phyloP scores from a whole-genome alignment of 1,140 invertebrate species.

The Microvelia longipes region DNA sequence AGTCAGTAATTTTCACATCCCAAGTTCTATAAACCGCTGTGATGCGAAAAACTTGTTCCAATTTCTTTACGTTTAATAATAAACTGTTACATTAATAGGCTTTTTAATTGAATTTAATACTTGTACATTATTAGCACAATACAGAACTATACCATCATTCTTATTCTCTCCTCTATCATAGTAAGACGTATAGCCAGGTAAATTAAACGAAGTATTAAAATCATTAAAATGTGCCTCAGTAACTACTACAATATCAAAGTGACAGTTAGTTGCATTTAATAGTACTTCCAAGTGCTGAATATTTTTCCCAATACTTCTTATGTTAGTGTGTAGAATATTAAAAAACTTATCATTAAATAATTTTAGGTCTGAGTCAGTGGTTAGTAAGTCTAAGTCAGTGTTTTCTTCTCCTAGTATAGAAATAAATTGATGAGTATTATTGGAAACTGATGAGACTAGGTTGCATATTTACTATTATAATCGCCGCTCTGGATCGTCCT shows the following conservation, averaged over 20 bases:
- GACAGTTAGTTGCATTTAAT: background rate
- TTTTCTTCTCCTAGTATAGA: background rate
- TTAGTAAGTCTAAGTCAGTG: background rate
- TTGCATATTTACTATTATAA: background rate
- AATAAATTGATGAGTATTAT: background rate
- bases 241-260: background rate
- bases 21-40: background rate
- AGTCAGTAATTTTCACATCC: background rate
- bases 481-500: background rate
- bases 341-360: background rate
- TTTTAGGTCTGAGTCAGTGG: background rate
- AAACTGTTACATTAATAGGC: background rate
- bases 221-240: background rate
- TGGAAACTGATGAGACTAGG: background rate
- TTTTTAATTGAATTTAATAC: background rate
- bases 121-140: background rate
- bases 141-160: background rate
- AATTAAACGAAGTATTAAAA: background rate
- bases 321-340: background rate
- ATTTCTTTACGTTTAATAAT: background rate
- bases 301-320: background rate
- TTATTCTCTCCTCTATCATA: background rate
- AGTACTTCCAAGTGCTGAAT: background rate
- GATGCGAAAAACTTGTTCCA: background rate
- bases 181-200: background rate